Base-by-base conservation (phyloP, 2,888 invertebrate genomes). In the Chymomyza caudatula region DNA sequence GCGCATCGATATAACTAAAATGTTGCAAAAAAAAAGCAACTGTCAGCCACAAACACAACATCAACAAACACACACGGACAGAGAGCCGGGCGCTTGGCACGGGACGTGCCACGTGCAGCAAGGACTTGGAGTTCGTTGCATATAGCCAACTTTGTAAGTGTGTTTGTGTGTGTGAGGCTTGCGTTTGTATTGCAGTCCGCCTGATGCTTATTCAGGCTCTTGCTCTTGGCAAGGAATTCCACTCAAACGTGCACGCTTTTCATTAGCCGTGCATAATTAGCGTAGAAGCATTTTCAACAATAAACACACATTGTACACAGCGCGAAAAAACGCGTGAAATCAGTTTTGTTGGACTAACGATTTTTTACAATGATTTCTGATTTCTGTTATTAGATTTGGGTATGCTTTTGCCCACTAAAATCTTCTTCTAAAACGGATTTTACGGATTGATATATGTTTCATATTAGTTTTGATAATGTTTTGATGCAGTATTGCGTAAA, bases 1-100 rank as follows among this genome's bases (percentile, higher is more conserved):
- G 22, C 74, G 71, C 81, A 83, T 75, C 65, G 84, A 77, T 75
- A 80, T 77, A 81, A 80, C 81, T 29, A 19, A 5, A 43, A 17
- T 43, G 29, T 15, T 23, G 11, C 22, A 20, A 4, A 4, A 25
- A 56, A 56, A 5, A 17, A 17, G 8, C 19, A 4, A 20, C n/a
- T n/a, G n/a, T n/a, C n/a, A n/a, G n/a, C n/a, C n/a, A 68, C 64
- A 80, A 56, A 42, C 20, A 42, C 13, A 56, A 43, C 15, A 6
- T 4, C 15, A 17, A 78, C 67, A 65, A 23, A 67, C 13, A 54
- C 29, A 54, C 51, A 52, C 25, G 43, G 20, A 25, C n/a, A 37
- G 42, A 19, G 5, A 52, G 25, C 29, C 20, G 22, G 23, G 29
- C 20, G 17, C 57, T 56, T 54, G 54, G 47, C 61, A 61, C 61